Conservation (phyloP, 2,113 vertebrate genomes). For the Elanus axillaris region DNA sequence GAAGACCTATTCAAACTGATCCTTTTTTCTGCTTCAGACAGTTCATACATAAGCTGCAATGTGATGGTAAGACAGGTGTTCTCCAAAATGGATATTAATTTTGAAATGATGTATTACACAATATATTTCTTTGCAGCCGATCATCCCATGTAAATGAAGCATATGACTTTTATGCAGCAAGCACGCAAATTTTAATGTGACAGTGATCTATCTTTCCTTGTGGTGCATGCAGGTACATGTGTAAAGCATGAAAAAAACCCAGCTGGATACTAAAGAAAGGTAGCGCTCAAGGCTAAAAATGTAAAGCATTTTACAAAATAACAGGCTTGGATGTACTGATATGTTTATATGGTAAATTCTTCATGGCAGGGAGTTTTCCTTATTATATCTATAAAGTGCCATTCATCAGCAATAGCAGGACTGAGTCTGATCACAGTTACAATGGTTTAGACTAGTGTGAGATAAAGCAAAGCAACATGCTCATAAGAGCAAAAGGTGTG, state of each 20-base stretch:
- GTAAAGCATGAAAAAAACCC: background rate
- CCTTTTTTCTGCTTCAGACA: background rate
- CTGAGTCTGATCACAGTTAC: background rate
- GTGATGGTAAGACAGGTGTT: background rate
- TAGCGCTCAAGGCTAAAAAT: background rate
- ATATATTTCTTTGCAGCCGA: background rate
- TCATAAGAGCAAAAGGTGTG: background rate
- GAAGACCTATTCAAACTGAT: background rate
- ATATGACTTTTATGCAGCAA: slow-evolving; percentile 30
- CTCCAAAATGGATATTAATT: background rate
- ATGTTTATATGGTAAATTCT: background rate
- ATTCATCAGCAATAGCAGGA: background rate
- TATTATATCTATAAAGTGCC: background rate
- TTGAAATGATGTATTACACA: background rate
- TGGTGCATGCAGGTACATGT: background rate
- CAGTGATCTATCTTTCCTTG: slow-evolving; percentile 23
- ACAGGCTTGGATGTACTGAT: background rate
- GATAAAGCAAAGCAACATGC: background rate
- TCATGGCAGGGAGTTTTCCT: background rate
- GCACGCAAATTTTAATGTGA: slow-evolving; percentile 30
- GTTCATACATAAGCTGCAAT: background rate
- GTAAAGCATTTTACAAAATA: slow-evolving; percentile 11
- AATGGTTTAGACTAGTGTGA: background rate
- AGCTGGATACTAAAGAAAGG: background rate
- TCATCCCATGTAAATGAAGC: slow-evolving; percentile 24